phyloP scores from a whole-genome alignment of 1,140 invertebrate genomes.

The Asobara japonica region DNA sequence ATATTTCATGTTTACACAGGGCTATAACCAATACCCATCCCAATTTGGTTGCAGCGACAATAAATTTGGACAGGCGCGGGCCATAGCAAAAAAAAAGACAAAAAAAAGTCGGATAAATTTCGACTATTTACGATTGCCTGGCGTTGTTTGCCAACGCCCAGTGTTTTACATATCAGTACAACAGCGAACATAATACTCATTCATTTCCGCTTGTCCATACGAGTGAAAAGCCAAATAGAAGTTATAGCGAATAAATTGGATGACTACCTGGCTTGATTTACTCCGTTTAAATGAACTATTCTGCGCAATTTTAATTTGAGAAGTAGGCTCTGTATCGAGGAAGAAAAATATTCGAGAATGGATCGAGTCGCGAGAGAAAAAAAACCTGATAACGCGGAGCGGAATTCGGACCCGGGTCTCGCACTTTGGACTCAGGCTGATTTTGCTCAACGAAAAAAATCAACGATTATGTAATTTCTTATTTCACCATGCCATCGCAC shows the following conservation, averaged over 20 bases:
- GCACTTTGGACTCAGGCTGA: too few species aligned
- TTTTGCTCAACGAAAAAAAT: too few species aligned
- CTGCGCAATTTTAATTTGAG: neutral
- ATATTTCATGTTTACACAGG: constrained; percentile 17
- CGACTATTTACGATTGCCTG: constrained; percentile 10
- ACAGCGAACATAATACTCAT: constrained; percentile 12
- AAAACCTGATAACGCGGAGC: too few species aligned
- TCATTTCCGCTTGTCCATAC: neutral
- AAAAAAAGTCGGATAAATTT: constrained; percentile 4
- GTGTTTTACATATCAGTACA: constrained; percentile 16
- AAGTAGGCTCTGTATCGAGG: too few species aligned
- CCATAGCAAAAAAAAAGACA: neutral
- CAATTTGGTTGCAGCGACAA: constrained; percentile 19
- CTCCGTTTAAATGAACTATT: too few species aligned
- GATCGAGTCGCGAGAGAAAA: too few species aligned
- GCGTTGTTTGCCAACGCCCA: constrained; percentile 7
- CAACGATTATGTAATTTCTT: too few species aligned
- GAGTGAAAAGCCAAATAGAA: neutral
- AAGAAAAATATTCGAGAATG: too few species aligned
- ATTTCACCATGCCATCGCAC: too few species aligned
- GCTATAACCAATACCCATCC: constrained; percentile 14
- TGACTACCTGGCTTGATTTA: neutral
- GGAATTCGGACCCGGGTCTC: too few species aligned
- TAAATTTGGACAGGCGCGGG: neutral
- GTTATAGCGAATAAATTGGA: neutral